Conservation (phyloP, 2,888 invertebrate species). For the Torymus texanus region DNA sequence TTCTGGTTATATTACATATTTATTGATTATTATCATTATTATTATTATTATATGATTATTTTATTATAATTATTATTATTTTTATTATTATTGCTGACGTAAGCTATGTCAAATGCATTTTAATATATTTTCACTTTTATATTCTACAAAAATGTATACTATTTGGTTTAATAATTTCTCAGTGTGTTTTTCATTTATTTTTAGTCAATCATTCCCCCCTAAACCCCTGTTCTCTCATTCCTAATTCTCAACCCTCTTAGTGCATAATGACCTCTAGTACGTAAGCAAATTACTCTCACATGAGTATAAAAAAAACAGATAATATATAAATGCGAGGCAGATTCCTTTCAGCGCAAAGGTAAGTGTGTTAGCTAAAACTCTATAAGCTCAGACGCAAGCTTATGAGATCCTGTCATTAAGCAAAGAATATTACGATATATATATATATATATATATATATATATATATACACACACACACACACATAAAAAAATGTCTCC, state of each 20-base stretch:
- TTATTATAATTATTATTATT: conserved; percentile 64
- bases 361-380: conserved; percentile 66
- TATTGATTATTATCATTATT: conserved; percentile 71
- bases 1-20: conserved; percentile 75
- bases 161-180: conserved; percentile 74
- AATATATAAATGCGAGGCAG: conserved; percentile 35
- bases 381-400: conserved; percentile 36
- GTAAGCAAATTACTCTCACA: conserved; percentile 12
- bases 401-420: conserved; percentile 37
- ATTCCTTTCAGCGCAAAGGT: conserved; percentile 71
- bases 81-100: conserved; percentile 68
- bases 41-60: conserved; percentile 65
- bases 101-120: conserved; percentile 74
- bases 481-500: conserved; percentile 51
- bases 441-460: background rate
- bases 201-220: conserved; percentile 63
- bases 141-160: conserved; percentile 73
- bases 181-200: conserved; percentile 69
- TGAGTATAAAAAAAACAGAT: background rate
- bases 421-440: background rate
- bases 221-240: background rate
- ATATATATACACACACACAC: background rate
- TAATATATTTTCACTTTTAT: conserved; percentile 75
- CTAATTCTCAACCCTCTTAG: conserved; percentile 24
- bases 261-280: conserved; percentile 24